Evolutionary conservation across 1,140 invertebrate species (phyloP).

Genomic region (Conus betulinus): DNA sequence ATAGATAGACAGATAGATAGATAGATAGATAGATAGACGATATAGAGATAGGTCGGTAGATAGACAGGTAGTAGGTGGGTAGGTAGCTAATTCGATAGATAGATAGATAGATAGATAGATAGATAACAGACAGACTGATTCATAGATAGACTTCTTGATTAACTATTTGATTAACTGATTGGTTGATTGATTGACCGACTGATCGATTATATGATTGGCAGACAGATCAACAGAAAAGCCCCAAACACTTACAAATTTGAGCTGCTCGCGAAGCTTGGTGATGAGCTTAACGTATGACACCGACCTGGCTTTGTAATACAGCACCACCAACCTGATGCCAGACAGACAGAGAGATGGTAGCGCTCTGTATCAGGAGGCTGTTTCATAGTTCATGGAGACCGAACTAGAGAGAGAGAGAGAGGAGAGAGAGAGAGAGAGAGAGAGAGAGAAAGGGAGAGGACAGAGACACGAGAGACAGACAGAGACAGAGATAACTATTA

Average conservation of each 20-base stretch:
- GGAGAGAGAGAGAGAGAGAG: background rate
- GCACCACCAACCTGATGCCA: background rate
- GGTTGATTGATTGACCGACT: no score
- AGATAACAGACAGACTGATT: background rate
- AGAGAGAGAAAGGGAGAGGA: background rate
- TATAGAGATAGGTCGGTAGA: background rate
- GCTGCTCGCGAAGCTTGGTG: conserved; percentile 13
- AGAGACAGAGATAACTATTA: background rate
- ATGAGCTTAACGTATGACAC: conserved; percentile 22
- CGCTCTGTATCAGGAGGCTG: no score
- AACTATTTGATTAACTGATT: no score
- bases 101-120: background rate
- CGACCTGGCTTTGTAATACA: conserved; percentile 30
- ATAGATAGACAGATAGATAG: background rate
- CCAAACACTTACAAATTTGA: conserved; percentile 21
- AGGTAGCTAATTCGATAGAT: background rate
- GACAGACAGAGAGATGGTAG: background rate
- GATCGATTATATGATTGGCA: background rate
- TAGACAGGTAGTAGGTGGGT: no score
- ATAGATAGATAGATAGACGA: background rate
- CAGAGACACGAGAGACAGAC: background rate
- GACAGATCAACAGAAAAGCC: background rate
- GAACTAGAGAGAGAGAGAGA: background rate
- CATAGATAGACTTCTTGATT: no score
- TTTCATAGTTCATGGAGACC: no score